A percentile compares a stretch with the other conserved stretches of the same genome.
phyloP scores from a whole-genome alignment of 2,797 vertebrate genomes.

The Phrynocephalus vlangalii region DNA sequence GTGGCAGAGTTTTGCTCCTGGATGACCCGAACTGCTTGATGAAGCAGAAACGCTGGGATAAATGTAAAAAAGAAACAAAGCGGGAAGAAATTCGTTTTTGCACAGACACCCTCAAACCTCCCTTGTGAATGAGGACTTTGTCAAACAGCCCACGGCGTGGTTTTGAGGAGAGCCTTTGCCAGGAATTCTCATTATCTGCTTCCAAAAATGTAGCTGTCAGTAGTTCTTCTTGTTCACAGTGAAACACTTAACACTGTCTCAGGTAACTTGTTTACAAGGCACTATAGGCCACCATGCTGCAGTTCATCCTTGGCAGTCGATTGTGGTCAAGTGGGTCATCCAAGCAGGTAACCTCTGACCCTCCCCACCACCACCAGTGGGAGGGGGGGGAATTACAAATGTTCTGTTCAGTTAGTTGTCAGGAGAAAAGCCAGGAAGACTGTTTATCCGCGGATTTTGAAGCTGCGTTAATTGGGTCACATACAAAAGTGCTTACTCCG shows the following conservation, averaged over 20 bases:
- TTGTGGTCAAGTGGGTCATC: accelerated
- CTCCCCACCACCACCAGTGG: not conserved
- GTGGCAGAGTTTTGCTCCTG: no score
- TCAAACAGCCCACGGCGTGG: not conserved
- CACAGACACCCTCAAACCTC: not conserved
- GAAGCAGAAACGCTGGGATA: not conserved
- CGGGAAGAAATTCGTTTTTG: not conserved
- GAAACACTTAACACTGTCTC: not conserved
- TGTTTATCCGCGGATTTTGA: not conserved
- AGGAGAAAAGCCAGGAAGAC: not conserved
- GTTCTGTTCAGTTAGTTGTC: not conserved
- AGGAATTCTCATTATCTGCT: not conserved
- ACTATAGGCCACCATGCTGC: conserved; percentile 38
- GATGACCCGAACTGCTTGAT: not conserved
- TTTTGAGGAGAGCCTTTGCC: not conserved
- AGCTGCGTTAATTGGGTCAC: not conserved
- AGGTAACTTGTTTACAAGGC: conserved; percentile 56
- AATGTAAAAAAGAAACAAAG: not conserved
- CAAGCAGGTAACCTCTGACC: no score
- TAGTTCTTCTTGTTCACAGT: no score
- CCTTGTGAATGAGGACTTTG: not conserved
- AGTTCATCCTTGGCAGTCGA: not conserved
- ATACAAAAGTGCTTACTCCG: not conserved
- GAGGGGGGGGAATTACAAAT: not conserved
- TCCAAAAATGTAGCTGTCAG: not conserved